A percentile compares a stretch with the other conserved stretches of the same genome.
phyloP scores from a whole-genome alignment of 2,888 invertebrate species.

The Scaptodrosophila latifasciaeformis region DNA sequence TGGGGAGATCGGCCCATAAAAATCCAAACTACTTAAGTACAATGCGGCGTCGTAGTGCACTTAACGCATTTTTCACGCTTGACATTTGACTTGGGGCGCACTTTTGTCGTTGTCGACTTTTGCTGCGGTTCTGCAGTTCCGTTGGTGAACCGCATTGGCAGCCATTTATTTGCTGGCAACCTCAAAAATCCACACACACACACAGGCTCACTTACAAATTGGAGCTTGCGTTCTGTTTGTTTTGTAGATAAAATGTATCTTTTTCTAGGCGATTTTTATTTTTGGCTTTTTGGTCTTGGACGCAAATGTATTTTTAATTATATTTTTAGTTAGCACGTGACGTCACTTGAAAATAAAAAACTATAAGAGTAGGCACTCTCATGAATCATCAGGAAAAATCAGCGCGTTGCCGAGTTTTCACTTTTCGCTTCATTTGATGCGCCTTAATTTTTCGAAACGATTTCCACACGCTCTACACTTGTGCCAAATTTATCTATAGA shows the following conservation, averaged over 20 bases:
- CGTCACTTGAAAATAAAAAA: constrained; percentile 43
- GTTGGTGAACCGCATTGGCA: background rate
- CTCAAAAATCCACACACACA: background rate
- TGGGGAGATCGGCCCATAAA: too few relatives aligned
- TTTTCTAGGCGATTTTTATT: constrained; percentile 18
- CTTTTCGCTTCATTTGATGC: constrained; percentile 18
- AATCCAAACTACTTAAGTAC: constrained; percentile 61
- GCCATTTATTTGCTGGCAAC: constrained; percentile 18
- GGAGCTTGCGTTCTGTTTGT: background rate
- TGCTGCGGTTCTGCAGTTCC: too few relatives aligned
- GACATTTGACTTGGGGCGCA: constrained; percentile 73
- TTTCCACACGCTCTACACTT: constrained; percentile 43
- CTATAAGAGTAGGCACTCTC: constrained; percentile 4
- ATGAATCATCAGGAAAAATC: constrained; percentile 36
- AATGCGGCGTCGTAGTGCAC: constrained; percentile 63
- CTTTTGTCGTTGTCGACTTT: constrained; percentile 52
- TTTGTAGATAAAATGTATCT: constrained; percentile 24
- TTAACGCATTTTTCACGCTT: constrained; percentile 74
- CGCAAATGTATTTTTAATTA: constrained; percentile 51
- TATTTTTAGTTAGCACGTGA: constrained; percentile 63
- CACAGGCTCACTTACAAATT: constrained; percentile 7
- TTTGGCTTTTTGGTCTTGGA: constrained; percentile 33
- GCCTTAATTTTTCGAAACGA: constrained; percentile 30
- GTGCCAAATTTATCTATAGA: constrained; percentile 57
- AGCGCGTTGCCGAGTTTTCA: constrained; percentile 21